These are phyloP conservation scores for Alfaro cultratus DNA, from an alignment of 2,797 vertebrate species.

Conservation along the genomic window DNA sequence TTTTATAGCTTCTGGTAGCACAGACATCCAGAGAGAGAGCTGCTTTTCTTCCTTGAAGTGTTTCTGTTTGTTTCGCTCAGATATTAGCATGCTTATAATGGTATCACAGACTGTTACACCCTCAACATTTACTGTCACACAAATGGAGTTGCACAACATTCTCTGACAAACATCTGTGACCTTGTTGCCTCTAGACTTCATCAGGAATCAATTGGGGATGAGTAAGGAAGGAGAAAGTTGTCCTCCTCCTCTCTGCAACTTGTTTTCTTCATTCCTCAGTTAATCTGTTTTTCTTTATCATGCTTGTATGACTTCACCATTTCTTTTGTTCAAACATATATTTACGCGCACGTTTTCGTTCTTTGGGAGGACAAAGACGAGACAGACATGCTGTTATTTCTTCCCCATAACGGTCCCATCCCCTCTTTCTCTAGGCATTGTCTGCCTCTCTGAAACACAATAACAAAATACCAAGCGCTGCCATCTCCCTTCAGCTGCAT, in stretches of 20 bases:
- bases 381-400: slow-evolving; percentile 53
- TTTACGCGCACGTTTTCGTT: slow-evolving; percentile 43
- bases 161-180: slow-evolving; percentile 60
- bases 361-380: slow-evolving; percentile 54
- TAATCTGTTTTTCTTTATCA: slow-evolving; percentile 16
- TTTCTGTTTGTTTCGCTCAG: slow-evolving; percentile 32
- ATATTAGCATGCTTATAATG: slow-evolving; percentile 33
- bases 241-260: slow-evolving; percentile 38
- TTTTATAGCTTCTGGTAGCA: slow-evolving; percentile 23
- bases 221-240: slow-evolving; percentile 56
- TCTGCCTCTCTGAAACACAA: slow-evolving; percentile 48
- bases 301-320: slow-evolving; percentile 38
- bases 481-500: slow-evolving; percentile 69
- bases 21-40: slow-evolving; percentile 8
- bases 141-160: slow-evolving; percentile 39
- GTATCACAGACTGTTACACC: slow-evolving; percentile 44
- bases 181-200: slow-evolving; percentile 60
- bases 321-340: slow-evolving; percentile 34
- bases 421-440: slow-evolving; percentile 50
- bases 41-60: not conserved
- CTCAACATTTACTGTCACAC: slow-evolving; percentile 27
- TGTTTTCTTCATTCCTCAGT: slow-evolving; percentile 43
- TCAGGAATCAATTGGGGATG: slow-evolving; percentile 62
- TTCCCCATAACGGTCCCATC: slow-evolving; percentile 55
- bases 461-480: slow-evolving; percentile 73